A percentile compares a stretch with the other conserved stretches of the same genome.
Evolutionary conservation across 1,140 invertebrate species (phyloP).

Genomic region (Pissodes strobi): DNA sequence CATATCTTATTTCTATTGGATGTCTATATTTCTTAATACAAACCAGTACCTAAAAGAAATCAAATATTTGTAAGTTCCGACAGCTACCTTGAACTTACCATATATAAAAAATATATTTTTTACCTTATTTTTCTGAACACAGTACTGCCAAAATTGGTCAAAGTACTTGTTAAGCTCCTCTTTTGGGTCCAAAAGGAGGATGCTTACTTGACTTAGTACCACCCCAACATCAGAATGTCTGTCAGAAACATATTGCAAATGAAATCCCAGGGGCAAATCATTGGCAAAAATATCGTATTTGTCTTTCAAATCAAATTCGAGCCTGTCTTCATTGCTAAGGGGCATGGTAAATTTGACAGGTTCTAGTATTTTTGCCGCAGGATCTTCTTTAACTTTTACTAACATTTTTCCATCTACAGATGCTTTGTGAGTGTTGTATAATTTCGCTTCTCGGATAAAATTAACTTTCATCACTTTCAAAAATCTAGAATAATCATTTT

Average conservation of each 20-base stretch:
- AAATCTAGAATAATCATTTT: conserved; percentile 33
- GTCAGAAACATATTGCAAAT: conserved; percentile 39
- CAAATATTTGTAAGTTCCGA: too few species aligned
- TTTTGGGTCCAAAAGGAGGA: conserved; percentile 37
- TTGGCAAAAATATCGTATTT: conserved; percentile 17
- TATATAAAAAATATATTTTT: too few species aligned
- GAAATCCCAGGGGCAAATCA: conserved; percentile 38
- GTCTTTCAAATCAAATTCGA: conserved; percentile 7
- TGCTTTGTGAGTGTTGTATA: conserved; percentile 34
- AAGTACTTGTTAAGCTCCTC: conserved; percentile 38
- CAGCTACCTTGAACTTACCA: too few species aligned
- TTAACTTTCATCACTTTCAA: conserved; percentile 37
- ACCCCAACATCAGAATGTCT: conserved; percentile 33
- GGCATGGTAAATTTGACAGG: neutral
- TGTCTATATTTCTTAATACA: conserved; percentile 38
- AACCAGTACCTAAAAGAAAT: conserved; percentile 33
- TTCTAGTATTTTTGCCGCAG: neutral
- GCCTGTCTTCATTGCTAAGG: neutral
- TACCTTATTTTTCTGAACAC: conserved; percentile 39
- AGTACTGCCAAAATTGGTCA: conserved; percentile 45
- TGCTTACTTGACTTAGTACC: conserved; percentile 11
- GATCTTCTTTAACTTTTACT: conserved; percentile 3
- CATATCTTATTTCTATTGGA: conserved; percentile 24
- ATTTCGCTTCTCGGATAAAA: conserved; percentile 23
- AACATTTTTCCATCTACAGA: conserved; percentile 34